Evolutionary conservation across 2,888 invertebrate species (phyloP).

Genomic region (Boloria selene): DNA sequence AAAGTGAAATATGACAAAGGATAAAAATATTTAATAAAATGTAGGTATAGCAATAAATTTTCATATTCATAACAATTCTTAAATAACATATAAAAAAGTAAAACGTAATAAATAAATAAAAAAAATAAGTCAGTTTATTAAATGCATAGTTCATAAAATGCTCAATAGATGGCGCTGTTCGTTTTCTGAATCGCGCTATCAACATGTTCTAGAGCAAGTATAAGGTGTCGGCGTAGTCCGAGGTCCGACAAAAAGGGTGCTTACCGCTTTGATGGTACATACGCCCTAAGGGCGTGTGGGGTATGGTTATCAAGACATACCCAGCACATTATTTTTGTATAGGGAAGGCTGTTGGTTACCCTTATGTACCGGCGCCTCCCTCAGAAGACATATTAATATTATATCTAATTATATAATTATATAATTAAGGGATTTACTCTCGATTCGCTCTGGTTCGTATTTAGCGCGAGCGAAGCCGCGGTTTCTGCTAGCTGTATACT

Average conservation of each 20-base stretch:
- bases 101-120: too few species aligned
- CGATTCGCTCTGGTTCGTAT: too few species aligned
- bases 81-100: too few species aligned
- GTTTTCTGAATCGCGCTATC: conserved; percentile 48
- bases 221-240: rapidly evolving
- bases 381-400: conserved; percentile 27
- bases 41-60: too few species aligned
- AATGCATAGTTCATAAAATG: background rate
- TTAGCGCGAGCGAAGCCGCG: too few species aligned
- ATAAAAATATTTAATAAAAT: too few species aligned
- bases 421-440: too few species aligned
- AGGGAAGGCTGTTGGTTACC: conserved; percentile 88
- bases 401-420: too few species aligned
- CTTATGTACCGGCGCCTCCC: conserved; percentile 85
- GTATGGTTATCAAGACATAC: conserved; percentile 95
- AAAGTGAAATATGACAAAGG: too few species aligned
- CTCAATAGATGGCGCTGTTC: conserved; percentile 52
- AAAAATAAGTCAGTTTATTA: background rate
- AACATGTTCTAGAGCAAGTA: conserved; percentile 21
- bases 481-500: too few species aligned
- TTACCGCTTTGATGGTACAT: conserved; percentile 88
- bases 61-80: too few species aligned
- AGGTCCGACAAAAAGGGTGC: conserved; percentile 82
- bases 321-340: conserved; percentile 90
- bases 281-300: conserved; percentile 82